Base-by-base conservation (phyloP, 2,797 vertebrate species). In the Tangara arthus region DNA sequence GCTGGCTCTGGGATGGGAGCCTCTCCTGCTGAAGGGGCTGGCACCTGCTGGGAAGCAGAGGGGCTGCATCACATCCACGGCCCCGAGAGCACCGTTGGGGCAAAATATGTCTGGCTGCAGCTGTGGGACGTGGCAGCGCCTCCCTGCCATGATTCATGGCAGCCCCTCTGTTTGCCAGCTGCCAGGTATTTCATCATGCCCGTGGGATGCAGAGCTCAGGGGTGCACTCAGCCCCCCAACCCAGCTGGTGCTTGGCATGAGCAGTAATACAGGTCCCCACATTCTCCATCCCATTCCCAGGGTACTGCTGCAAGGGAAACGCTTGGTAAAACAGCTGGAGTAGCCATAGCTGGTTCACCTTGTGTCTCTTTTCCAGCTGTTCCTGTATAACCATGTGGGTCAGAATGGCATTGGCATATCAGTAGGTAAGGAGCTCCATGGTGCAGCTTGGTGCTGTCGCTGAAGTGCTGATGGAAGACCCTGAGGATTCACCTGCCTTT, bases 381-480 rank as follows among this genome's bases (percentile, higher is more conserved):
- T 98, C 82, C 87, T 98, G 60, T 98, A 98, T 70, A 98, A 98
- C 87, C 77, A 94, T 0, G 8, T 98, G 1, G 98, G 98, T 59
- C 98, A 98, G 96, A 97, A 89, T 0, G 96, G 97, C 71, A 87
- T 98, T 3, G 81, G 88, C 57, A 97, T 65, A 3, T 98, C 98
- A 0, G 69, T 98, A 92, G 98, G 98, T 98, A 57, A 97, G 97
- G 56, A 53, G 34, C 71, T 60, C 13, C 9, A 2, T 0, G 8
- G 32, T 2, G 9, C 46, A 32, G 56, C 26, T 2, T 1, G 47
- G 17, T 53, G 20, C 63, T 0, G 0, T n/a, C 56, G 9, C 57
- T 3, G 1, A 20, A 15, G 26, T n/a, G 52, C 19, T 1, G 5
- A 9, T 21, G 66, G 52, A 30, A 37, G 60, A 34, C 39, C 21